These are phyloP conservation scores for Habroteleia sp. DNA, from an alignment of 2,888 invertebrate genomes.

Conservation along the genomic window DNA sequence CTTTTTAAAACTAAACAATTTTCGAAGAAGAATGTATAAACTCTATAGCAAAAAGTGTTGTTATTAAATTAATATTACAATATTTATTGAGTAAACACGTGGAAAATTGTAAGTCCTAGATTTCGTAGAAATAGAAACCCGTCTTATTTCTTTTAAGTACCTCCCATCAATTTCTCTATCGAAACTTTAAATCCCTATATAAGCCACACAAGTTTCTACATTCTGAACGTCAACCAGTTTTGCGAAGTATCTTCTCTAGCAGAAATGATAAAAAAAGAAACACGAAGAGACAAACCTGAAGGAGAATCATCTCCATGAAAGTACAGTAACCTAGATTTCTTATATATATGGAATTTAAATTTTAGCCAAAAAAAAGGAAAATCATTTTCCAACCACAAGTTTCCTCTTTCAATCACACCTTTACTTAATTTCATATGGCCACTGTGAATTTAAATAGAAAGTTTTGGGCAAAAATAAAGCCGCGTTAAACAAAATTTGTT, in stretches of 20 bases:
- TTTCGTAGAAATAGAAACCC: constrained; percentile 33
- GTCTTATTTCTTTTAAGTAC: constrained; percentile 29
- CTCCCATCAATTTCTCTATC: constrained; percentile 43
- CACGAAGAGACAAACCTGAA: constrained; percentile 45
- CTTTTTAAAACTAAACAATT: no score
- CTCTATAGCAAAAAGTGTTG: no score
- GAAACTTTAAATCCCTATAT: constrained; percentile 14
- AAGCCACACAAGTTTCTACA: constrained; percentile 47
- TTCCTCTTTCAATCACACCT: constrained; percentile 40
- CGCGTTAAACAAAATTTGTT: no score
- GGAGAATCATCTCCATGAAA: constrained; percentile 53
- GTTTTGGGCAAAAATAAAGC: no score
- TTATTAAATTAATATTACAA: no score
- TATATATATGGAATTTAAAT: constrained; percentile 57
- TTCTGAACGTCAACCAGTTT: constrained; percentile 57
- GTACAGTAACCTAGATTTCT: constrained; percentile 61
- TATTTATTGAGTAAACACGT: no score
- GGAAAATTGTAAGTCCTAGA: constrained; percentile 17
- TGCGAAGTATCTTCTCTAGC: constrained; percentile 47
- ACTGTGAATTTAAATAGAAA: constrained; percentile 13
- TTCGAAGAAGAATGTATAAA: no score
- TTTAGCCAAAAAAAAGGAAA: constrained; percentile 34
- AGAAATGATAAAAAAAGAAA: constrained; percentile 43
- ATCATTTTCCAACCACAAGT: constrained; percentile 32
- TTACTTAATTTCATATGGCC: constrained; percentile 21